Percentiles rank a stretch among this genome's conserved stretches.
Evolutionary conservation across 2,888 invertebrate species (phyloP).

Genomic region (Aphodius sticticus): DNA sequence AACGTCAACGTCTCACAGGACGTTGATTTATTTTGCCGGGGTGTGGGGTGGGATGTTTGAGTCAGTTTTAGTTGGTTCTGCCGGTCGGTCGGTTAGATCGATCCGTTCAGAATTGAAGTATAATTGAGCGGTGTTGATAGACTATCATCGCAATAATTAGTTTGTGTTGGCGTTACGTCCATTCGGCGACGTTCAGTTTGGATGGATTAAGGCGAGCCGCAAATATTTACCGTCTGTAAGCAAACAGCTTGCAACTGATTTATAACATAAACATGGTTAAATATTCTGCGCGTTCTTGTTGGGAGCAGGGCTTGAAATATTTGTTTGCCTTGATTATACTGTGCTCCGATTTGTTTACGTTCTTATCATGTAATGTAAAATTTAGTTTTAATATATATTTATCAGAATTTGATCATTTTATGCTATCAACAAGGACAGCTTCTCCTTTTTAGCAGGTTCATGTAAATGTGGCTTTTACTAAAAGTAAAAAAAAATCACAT

Average conservation of each 20-base stretch:
- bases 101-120: background rate
- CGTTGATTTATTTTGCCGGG: background rate
- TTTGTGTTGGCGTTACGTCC: background rate
- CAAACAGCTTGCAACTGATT: background rate
- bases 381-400: no score
- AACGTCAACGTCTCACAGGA: background rate
- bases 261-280: background rate
- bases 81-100: background rate
- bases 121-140: background rate
- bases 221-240: background rate
- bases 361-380: no score
- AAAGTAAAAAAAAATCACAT: no score
- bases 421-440: no score
- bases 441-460: no score
- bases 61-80: background rate
- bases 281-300: background rate
- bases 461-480: no score
- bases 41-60: background rate
- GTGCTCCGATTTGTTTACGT: background rate
- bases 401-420: no score
- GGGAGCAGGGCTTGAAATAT: background rate
- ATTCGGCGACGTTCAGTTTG: background rate
- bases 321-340: background rate
- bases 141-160: background rate
- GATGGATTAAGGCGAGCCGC: background rate